Conservation (phyloP, 2,113 vertebrate genomes). For the Brienomyrus brachyistius region DNA sequence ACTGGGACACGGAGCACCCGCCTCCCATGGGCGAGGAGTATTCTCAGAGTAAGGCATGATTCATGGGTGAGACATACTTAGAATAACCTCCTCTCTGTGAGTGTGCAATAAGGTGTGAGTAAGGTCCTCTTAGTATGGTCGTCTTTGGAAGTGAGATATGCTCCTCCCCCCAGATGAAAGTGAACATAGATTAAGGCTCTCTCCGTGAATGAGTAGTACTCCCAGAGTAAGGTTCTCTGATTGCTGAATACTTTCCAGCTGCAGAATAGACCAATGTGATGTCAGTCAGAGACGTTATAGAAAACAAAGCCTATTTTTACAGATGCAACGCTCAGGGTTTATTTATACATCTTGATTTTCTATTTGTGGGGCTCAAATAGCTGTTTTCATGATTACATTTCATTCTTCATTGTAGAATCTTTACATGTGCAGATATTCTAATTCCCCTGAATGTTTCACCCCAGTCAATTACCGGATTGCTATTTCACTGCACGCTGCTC, state of each 20-base stretch:
- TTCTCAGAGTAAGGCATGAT: slow-evolving; percentile 24
- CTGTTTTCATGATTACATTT: background rate
- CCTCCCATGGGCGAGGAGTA: slow-evolving; percentile 68
- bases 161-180: background rate
- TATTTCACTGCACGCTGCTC: background rate
- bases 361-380: background rate
- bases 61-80: background rate
- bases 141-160: background rate
- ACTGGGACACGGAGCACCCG: slow-evolving; percentile 74
- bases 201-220: background rate
- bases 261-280: background rate
- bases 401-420: background rate
- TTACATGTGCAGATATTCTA: background rate
- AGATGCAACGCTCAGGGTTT: background rate
- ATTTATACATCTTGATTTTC: background rate
- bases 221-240: background rate
- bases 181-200: background rate
- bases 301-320: background rate
- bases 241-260: background rate
- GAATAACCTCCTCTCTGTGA: background rate
- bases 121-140: background rate
- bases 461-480: background rate
- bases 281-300: background rate
- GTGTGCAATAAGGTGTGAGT: background rate
- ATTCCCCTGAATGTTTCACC: background rate